Evolutionary conservation across 2,113 vertebrate species (phyloP).

Genomic region (Prietella phreatophila): DNA sequence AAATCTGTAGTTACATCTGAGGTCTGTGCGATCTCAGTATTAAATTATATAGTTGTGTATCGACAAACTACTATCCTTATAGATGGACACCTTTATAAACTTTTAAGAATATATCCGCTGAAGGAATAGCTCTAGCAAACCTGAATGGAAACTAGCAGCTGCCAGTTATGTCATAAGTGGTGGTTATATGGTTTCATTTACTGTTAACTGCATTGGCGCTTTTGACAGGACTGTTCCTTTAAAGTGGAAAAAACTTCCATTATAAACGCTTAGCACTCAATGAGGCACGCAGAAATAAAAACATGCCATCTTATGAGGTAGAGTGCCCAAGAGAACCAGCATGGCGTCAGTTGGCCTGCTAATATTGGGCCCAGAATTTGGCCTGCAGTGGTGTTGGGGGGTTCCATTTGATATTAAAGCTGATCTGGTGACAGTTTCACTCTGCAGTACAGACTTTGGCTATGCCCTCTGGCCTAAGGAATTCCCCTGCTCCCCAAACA

Average conservation of each 20-base stretch:
- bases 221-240: not conserved
- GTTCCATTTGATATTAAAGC: constrained; percentile 44
- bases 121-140: not conserved
- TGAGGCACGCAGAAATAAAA: constrained; percentile 3
- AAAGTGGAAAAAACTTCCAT: not conserved
- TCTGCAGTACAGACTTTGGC: constrained; percentile 51
- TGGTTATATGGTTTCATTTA: constrained; percentile 10
- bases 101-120: not conserved
- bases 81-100: too few species aligned
- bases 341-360: constrained; percentile 46
- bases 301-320: constrained; percentile 44
- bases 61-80: not conserved
- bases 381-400: constrained; percentile 34
- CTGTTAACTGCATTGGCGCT: not conserved
- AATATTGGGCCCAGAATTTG: constrained; percentile 36
- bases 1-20: not conserved
- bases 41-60: not conserved
- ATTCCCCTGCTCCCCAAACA: constrained; percentile 51
- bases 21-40: not conserved
- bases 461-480: constrained; percentile 48
- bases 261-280: not conserved
- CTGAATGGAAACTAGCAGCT: not conserved
- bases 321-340: constrained; percentile 50
- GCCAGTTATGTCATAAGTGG: not conserved
- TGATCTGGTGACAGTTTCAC: constrained; percentile 57